These are phyloP conservation scores for Carlito syrichta DNA, from an alignment of 2,113 vertebrate species.

Conservation along the genomic window DNA sequence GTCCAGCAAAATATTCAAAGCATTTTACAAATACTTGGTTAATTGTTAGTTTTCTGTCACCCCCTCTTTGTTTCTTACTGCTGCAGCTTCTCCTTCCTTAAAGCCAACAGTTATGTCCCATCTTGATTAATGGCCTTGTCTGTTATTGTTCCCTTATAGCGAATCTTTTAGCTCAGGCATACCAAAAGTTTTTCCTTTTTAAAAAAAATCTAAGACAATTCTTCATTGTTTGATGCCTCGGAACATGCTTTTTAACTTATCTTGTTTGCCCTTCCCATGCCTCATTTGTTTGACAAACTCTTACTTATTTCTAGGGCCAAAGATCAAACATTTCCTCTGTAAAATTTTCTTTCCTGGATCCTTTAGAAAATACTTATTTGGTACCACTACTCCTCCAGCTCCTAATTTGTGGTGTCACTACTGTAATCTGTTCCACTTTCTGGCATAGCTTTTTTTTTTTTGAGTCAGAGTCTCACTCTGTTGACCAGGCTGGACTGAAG, in stretches of 20 bases:
- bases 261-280: neutral
- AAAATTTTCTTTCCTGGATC: neutral
- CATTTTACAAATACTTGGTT: neutral
- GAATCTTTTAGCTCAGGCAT: neutral
- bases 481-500: too few relatives aligned
- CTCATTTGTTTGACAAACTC: neutral
- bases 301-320: neutral
- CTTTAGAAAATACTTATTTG: neutral
- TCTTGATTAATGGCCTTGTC: neutral
- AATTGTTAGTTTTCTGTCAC: neutral
- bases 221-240: neutral
- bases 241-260: neutral
- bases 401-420: neutral
- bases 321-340: neutral
- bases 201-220: neutral
- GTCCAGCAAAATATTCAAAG: neutral
- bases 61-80: neutral
- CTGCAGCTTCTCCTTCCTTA: neutral
- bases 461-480: too few relatives aligned
- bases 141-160: neutral
- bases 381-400: neutral
- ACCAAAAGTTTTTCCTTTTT: neutral
- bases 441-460: too few relatives aligned
- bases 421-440: neutral
- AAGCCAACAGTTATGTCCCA: neutral